These are phyloP conservation scores for Oreochromis spilurus DNA, from an alignment of 2,113 vertebrate genomes.

Conservation along the genomic window DNA sequence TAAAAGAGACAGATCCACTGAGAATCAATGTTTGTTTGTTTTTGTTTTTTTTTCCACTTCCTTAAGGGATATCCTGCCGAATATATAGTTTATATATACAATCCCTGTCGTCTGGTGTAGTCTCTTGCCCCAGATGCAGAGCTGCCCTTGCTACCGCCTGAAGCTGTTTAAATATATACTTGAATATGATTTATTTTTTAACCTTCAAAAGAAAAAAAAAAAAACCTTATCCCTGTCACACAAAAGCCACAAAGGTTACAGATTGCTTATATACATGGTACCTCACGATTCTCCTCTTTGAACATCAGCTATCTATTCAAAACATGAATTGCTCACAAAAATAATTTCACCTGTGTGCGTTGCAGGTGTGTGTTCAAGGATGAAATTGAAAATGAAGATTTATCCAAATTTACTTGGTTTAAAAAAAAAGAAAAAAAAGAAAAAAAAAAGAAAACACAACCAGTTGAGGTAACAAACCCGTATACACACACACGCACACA, in stretches of 20 bases:
- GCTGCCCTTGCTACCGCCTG: constrained; percentile 23
- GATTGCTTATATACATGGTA: constrained; percentile 60
- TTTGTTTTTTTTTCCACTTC: neutral
- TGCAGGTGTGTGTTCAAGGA: constrained; percentile 20
- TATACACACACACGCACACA: neutral
- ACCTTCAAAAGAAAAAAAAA: constrained; percentile 17
- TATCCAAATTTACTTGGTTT: constrained; percentile 18
- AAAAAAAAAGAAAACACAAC: neutral
- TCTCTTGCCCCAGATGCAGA: constrained; percentile 3
- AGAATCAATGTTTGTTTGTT: constrained; percentile 28
- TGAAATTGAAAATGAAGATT: constrained; percentile 23
- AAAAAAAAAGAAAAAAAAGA: neutral
- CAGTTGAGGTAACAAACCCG: constrained; percentile 54
- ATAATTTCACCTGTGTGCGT: constrained; percentile 41
- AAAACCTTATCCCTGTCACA: constrained; percentile 35
- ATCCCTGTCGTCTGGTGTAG: constrained; percentile 53
- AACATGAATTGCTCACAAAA: constrained; percentile 33
- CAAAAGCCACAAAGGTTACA: constrained; percentile 59
- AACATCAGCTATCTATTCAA: constrained; percentile 4
- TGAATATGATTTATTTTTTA: constrained; percentile 21
- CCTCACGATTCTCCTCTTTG: neutral
- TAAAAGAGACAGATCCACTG: constrained; percentile 29
- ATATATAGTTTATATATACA: constrained; percentile 56
- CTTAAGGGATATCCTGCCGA: constrained; percentile 44
- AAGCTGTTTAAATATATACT: constrained; percentile 51